phyloP scores from a whole-genome alignment of 2,797 vertebrate species.

The Psittacula echo region DNA sequence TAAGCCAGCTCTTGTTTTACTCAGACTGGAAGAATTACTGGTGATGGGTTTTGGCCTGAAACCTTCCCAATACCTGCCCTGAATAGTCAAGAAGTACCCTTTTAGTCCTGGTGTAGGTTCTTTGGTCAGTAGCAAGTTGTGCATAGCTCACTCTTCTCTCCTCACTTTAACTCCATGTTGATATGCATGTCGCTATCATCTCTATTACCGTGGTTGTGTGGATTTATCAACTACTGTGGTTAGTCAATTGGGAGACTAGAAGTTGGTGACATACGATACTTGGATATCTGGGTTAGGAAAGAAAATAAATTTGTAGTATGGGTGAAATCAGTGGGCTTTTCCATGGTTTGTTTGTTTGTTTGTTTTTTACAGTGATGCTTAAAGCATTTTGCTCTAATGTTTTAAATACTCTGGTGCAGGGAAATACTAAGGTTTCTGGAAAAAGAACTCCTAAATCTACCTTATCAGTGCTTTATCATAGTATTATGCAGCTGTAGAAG shows the following conservation, averaged over 20 bases:
- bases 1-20: background rate
- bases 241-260: background rate
- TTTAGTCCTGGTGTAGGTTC: background rate
- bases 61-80: background rate
- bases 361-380: background rate
- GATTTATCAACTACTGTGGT: background rate
- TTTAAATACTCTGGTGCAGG: background rate
- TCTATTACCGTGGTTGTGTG: background rate
- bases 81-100: background rate
- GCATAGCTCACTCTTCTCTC: background rate
- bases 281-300: background rate
- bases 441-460: background rate
- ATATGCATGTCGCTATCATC: rapidly evolving
- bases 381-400: background rate
- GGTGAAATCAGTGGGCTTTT: background rate
- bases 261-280: background rate
- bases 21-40: background rate
- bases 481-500: background rate
- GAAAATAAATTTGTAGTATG: background rate
- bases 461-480: background rate
- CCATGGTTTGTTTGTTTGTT: no score
- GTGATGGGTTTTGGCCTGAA: background rate
- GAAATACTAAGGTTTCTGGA: background rate
- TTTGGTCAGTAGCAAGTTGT: background rate
- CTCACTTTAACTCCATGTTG: rapidly evolving